These are phyloP conservation scores for Cartodere bifasciata DNA, from an alignment of 2,888 invertebrate species.

Conservation along the genomic window DNA sequence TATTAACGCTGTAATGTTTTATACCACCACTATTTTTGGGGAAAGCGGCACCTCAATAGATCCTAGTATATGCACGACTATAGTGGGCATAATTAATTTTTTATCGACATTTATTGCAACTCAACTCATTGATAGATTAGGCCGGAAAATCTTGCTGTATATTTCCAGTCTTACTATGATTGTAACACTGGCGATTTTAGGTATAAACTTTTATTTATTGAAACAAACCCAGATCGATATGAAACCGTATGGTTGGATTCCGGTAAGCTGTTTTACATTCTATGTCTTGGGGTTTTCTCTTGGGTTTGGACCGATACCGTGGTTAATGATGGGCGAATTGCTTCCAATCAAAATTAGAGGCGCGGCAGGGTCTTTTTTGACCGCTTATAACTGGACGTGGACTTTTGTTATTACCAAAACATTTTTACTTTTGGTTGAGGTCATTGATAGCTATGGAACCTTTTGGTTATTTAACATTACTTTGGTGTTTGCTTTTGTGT, in stretches of 20 bases:
- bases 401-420: slow-evolving; percentile 81
- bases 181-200: slow-evolving; percentile 54
- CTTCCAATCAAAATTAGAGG: slow-evolving; percentile 79
- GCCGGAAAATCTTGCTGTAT: slow-evolving; percentile 77
- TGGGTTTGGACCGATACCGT: slow-evolving; percentile 61
- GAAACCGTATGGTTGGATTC: slow-evolving; percentile 57
- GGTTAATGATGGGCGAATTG: slow-evolving; percentile 82
- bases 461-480: slow-evolving; percentile 72
- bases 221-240: slow-evolving; percentile 46
- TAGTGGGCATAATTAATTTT: slow-evolving; percentile 83
- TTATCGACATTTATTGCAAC: slow-evolving; percentile 78
- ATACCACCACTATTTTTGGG: slow-evolving; percentile 75
- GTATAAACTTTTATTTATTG: slow-evolving; percentile 66
- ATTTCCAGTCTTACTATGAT: slow-evolving; percentile 71
- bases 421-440: slow-evolving; percentile 53
- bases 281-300: slow-evolving; percentile 80
- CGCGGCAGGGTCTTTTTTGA: slow-evolving; percentile 75
- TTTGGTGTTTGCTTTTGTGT: slow-evolving; percentile 59
- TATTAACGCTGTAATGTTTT: slow-evolving; percentile 92
- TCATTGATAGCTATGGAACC: slow-evolving; percentile 55
- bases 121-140: slow-evolving; percentile 75
- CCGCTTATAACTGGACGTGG: slow-evolving; percentile 82
- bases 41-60: slow-evolving; percentile 70
- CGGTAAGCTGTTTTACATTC: slow-evolving; percentile 64
- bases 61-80: slow-evolving; percentile 65